phyloP scores from a whole-genome alignment of 92 coral and sea anemone species.

The Umimayanthus kanabou region DNA sequence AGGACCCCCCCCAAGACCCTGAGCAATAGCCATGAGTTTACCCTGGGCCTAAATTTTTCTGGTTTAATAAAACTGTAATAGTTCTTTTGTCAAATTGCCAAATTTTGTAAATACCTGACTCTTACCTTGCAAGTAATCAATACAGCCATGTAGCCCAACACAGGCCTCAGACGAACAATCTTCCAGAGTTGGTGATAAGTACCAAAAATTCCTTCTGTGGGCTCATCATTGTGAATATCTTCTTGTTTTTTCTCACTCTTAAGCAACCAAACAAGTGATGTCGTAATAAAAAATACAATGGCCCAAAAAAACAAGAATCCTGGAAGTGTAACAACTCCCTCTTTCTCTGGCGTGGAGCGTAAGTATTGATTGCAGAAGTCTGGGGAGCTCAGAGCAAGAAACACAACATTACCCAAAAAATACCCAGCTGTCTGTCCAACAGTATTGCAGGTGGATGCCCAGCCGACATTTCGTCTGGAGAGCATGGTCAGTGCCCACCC shows the following conservation, averaged over 20 bases:
- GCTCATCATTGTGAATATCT: constrained; percentile 65
- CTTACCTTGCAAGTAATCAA: constrained; percentile 90
- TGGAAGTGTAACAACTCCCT: constrained; percentile 76
- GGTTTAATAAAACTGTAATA: too few relatives aligned
- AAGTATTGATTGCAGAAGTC: constrained; percentile 89
- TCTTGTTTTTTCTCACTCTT: constrained; percentile 82
- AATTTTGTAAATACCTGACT: not conserved
- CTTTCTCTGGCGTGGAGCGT: constrained; percentile 60
- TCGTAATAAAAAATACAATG: constrained; percentile 76
- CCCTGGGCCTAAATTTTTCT: too few relatives aligned
- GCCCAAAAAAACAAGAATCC: constrained; percentile 95
- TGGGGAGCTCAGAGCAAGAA: constrained; percentile 91
- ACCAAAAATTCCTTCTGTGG: constrained; percentile 71
- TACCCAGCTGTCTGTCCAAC: constrained; percentile 97
- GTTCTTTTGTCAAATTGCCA: not conserved
- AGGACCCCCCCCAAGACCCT: too few relatives aligned
- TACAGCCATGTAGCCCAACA: constrained; percentile 65
- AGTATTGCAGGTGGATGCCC: constrained; percentile 96
- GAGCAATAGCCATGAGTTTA: too few relatives aligned
- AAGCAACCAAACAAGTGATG: constrained; percentile 87
- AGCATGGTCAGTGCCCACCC: constrained; percentile 99
- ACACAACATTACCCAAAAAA: constrained; percentile 94
- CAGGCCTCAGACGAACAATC: constrained; percentile 78
- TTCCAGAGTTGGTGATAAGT: constrained; percentile 83
- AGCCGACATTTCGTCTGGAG: constrained; percentile 90